Evolutionary conservation across 2,797 vertebrate species (phyloP), one percentile per base, ranked within the genome.

Genomic region (Urophycis tenuis): DNA sequence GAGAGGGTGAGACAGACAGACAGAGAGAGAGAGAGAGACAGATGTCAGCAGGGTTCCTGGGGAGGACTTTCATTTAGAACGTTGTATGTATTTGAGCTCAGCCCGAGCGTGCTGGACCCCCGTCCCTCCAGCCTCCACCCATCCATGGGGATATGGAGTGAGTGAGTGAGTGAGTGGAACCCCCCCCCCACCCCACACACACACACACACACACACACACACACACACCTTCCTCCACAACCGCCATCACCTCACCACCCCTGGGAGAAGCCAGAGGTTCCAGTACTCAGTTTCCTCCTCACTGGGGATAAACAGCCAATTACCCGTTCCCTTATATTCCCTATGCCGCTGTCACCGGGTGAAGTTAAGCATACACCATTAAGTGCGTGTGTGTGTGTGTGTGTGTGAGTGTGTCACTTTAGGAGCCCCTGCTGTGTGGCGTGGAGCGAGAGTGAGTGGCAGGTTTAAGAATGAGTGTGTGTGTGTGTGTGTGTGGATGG

Each of bases 251-350:
- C 45, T 6, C 45, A n/a, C 45, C 90, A 86, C 80, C 79, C 87
- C 78, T 85, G 91, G 90, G 93, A 91, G 90, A 87, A 92, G 92
- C 85, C 88, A 85, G 85, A 90, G 79, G 87, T 85, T 91, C 92
- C 93, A 93, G 89, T 92, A 93, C 94, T 94, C 92, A 92, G 92
- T 94, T 95, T 82, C 87, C 89, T 69, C 93, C 95, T 95, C 94
- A 92, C 93, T 90, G 92, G 94, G 94, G 94, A 97, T 95, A 96
- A 97, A 96, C 94, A 96, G 95, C 95, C 95, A 97, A 96, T 98
- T 95, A 90, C 94, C 93, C 94, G 94, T 95, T 93, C 94, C 94
- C 93, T 96, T 95, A 93, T 94, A 22, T 53, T 22, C 45, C 93
- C 93, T 92, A 94, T 92, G 93, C 94, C 94, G 94, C 94, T 95